Conservation (phyloP, 2,888 invertebrate species). For the Clitarchus hookeri region DNA sequence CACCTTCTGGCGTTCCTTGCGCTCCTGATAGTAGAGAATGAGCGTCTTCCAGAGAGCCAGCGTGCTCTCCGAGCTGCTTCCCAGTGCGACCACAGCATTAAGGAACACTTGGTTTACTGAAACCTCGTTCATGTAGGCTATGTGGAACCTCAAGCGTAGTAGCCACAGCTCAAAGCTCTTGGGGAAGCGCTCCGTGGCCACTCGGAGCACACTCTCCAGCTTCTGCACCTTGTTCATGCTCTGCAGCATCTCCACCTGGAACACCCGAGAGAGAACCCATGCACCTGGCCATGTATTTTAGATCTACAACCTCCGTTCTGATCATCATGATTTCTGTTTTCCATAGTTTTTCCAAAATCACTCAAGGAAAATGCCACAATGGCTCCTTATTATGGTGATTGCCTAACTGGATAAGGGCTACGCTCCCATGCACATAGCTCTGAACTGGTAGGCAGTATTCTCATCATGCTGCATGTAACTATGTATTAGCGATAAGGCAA, state of each 20-base stretch:
- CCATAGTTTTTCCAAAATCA: no score
- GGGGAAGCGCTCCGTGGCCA: conserved; percentile 56
- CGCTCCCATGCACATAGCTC: no score
- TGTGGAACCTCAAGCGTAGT: conserved; percentile 56
- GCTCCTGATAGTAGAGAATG: conserved; percentile 40
- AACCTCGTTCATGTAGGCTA: conserved; percentile 54
- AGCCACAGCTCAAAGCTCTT: conserved; percentile 60
- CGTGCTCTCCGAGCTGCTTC: conserved; percentile 43
- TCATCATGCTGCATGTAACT: no score
- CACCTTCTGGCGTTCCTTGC: conserved; percentile 36
- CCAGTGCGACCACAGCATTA: conserved; percentile 38
- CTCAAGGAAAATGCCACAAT: no score
- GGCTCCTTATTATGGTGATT: no score
- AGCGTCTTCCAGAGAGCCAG: conserved; percentile 56
- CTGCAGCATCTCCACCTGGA: conserved; percentile 40
- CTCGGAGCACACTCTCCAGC: conserved; percentile 51
- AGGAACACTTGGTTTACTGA: conserved; percentile 46
- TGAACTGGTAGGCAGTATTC: no score
- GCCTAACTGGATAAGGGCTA: no score
- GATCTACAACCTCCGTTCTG: background rate
- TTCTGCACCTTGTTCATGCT: conserved; percentile 44
- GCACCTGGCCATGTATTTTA: background rate
- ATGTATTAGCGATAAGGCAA: no score
- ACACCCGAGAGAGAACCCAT: background rate
- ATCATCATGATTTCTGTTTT: no score